phyloP scores from a whole-genome alignment of 2,113 vertebrate genomes.

The Pao palembangensis region DNA sequence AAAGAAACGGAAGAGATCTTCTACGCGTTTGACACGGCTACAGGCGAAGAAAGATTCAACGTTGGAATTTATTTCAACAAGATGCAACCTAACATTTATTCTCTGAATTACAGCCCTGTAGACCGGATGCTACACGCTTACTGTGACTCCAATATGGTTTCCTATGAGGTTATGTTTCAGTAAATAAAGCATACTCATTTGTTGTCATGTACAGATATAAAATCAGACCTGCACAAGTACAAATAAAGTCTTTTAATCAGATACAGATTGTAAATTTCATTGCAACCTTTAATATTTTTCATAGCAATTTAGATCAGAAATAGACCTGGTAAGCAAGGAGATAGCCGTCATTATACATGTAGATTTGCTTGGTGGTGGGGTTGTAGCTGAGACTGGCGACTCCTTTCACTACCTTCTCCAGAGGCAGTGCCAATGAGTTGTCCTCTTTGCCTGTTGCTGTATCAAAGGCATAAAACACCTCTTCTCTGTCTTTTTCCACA shows the following conservation, averaged over 20 bases:
- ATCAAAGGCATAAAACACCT: slow-evolving; percentile 89
- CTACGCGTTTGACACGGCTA: slow-evolving; percentile 69
- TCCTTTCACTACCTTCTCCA: slow-evolving; percentile 64
- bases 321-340: slow-evolving; percentile 59
- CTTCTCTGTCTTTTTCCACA: slow-evolving; percentile 66
- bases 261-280: too few species aligned
- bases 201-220: not conserved
- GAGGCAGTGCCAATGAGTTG: slow-evolving; percentile 50
- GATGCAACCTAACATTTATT: slow-evolving; percentile 59
- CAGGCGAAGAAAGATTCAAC: slow-evolving; percentile 59
- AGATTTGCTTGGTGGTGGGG: slow-evolving; percentile 54
- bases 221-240: too few species aligned
- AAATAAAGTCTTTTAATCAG: too few species aligned
- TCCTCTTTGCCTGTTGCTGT: slow-evolving; percentile 74
- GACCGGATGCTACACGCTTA: slow-evolving; percentile 70
- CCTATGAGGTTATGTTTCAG: slow-evolving; percentile 39
- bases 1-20: slow-evolving; percentile 70
- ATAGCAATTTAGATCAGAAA: slow-evolving; percentile 25
- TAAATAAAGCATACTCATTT: not conserved
- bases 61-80: slow-evolving; percentile 64
- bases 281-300: too few species aligned
- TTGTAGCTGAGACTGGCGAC: slow-evolving; percentile 72
- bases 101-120: slow-evolving; percentile 72
- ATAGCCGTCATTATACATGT: slow-evolving; percentile 72
- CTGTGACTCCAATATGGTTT: slow-evolving; percentile 54